A percentile compares a stretch with the other conserved stretches of the same genome.
Evolutionary conservation across 1,140 invertebrate species (phyloP).

Genomic region (Cataglyphis hispanica): DNA sequence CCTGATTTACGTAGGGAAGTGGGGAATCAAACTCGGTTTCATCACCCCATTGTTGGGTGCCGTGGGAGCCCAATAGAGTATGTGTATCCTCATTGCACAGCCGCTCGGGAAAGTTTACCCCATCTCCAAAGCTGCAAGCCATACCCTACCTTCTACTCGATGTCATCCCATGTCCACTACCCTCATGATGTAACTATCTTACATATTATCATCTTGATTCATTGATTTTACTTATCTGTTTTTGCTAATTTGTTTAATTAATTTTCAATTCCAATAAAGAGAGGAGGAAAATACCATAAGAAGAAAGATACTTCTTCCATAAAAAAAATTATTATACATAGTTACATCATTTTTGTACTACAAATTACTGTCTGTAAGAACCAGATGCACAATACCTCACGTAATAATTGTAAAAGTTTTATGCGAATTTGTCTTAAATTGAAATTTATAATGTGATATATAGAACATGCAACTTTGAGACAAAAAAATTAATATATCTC

Average conservation of each 20-base stretch:
- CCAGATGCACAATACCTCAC: slow-evolving; percentile 85
- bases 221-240: not conserved
- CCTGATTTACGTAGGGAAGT: slow-evolving; percentile 80
- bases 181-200: slow-evolving; percentile 71
- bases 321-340: slow-evolving; percentile 60
- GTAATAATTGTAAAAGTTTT: slow-evolving; percentile 61
- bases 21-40: slow-evolving; percentile 84
- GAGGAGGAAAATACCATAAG: not conserved
- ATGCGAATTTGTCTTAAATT: slow-evolving; percentile 40
- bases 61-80: slow-evolving; percentile 88
- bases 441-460: slow-evolving; percentile 49
- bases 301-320: not conserved
- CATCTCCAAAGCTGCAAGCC: slow-evolving; percentile 93
- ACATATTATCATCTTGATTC: slow-evolving; percentile 10
- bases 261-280: not conserved
- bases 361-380: slow-evolving; percentile 80
- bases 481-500: slow-evolving; percentile 46
- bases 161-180: slow-evolving; percentile 64
- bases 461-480: slow-evolving; percentile 58
- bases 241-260: not conserved
- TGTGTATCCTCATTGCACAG: slow-evolving; percentile 93
- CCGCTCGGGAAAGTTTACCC: slow-evolving; percentile 93
- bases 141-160: slow-evolving; percentile 82
- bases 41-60: slow-evolving; percentile 86
- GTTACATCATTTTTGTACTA: slow-evolving; percentile 75